Evolutionary conservation across 2,888 invertebrate species (phyloP), one percentile per base, ranked within the genome.

Genomic region (Cantharis lateralis): DNA sequence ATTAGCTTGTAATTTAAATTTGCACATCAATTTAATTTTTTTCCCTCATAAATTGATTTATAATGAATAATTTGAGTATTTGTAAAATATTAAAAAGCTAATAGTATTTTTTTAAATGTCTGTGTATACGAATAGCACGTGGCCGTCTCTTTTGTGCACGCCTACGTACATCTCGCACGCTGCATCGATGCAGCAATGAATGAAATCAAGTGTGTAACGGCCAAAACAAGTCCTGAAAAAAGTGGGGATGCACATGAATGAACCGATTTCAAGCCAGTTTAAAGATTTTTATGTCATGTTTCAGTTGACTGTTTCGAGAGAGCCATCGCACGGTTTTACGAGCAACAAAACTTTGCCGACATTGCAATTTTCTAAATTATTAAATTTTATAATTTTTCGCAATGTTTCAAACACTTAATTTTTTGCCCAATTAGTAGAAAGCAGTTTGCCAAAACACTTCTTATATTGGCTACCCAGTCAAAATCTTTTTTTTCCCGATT

Each of bases 241-340:
- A 74, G 74, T 74, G 77, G 77, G 77, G 74, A 70, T 28, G 16
- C 74, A 74, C 74, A 77, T 77, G 77, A 77, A 77, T 77, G 77
- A 75, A 77, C 72, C 71, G 72, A 71, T 74, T 77, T 77, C 74
- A 77, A 77, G 70, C 77, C 74, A 68, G 77, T 77, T 48, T 77
- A 77, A 66, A 62, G 66, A 70, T 76, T 70, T 74, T 48, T 26
- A 62, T 62, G 71, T 74, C 66, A 66, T 74, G 63, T 74, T 77
- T 77, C 74, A 74, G 74, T 71, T 68, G 63, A 15, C 74, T 24
- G 24, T 24, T 74, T 77, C 71, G 7, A 73, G 76, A 70, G 73
- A 72, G 72, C 68, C 61, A 66, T 24, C 61, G 63, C 20, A 66
- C 64, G 73, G 66, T 72, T 72, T 18, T 48, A 48, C 15, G 28